Conservation (phyloP, 2,797 vertebrate genomes). For the Diplodus puntazzo region DNA sequence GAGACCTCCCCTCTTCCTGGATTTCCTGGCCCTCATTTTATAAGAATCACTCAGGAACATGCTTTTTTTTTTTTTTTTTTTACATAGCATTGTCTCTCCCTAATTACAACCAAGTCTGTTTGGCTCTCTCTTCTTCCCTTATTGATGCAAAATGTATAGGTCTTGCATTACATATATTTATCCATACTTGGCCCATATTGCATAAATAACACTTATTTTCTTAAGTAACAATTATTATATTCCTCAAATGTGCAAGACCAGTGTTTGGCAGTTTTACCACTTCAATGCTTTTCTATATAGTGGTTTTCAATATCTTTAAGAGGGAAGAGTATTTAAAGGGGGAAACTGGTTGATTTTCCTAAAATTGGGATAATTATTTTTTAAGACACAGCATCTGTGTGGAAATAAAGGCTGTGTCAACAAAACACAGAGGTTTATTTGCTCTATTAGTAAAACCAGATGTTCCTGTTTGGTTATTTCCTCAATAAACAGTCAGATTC, state of each 20-base stretch:
- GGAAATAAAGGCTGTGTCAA: neutral
- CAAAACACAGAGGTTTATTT: neutral
- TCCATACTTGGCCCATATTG: neutral
- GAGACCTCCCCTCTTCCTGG: too few species aligned
- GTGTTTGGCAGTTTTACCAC: neutral
- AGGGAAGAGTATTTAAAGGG: neutral
- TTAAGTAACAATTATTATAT: too few species aligned
- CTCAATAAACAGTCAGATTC: neutral
- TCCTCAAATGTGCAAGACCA: neutral
- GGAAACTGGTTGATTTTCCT: too few species aligned
- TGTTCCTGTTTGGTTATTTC: neutral
- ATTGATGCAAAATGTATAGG: neutral
- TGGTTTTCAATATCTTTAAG: neutral
- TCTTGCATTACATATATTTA: neutral
- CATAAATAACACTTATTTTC: neutral
- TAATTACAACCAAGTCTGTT: neutral
- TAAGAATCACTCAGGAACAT: too few species aligned
- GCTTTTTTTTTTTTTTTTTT: too few species aligned
- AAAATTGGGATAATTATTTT: neutral
- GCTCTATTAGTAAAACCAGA: neutral
- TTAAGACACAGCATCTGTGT: neutral
- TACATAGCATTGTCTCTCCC: too few species aligned
- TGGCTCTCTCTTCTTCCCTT: neutral
- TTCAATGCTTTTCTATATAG: too few species aligned
- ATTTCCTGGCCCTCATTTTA: too few species aligned